Evolutionary conservation across 2,888 invertebrate genomes (phyloP).

Genomic region (Cremastinae sp.): DNA sequence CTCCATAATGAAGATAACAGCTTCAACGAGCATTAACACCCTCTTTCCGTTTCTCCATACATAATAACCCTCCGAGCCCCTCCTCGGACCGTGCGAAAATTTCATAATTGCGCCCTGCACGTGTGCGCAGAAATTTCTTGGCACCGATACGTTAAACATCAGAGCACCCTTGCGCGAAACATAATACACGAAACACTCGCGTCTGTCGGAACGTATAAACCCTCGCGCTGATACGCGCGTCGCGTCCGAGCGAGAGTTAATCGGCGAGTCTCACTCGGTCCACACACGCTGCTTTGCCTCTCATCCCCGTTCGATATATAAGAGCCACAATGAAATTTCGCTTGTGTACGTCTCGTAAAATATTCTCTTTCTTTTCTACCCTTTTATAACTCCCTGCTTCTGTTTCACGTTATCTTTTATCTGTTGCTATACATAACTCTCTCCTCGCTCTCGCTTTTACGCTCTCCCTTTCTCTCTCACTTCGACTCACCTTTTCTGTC

Average conservation of each 20-base stretch:
- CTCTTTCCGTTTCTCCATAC: slow-evolving; percentile 34
- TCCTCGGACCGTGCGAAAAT: slow-evolving; percentile 50
- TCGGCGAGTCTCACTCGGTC: slow-evolving; percentile 57
- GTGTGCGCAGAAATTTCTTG: slow-evolving; percentile 31
- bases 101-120: slow-evolving; percentile 47
- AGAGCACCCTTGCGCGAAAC: slow-evolving; percentile 7
- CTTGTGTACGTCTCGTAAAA: slow-evolving; percentile 21
- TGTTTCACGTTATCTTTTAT: not conserved
- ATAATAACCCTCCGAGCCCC: slow-evolving; percentile 22
- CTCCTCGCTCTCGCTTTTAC: too few relatives aligned
- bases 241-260: slow-evolving; percentile 46
- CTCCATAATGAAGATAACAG: slow-evolving; percentile 48
- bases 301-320: too few relatives aligned
- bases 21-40: slow-evolving; percentile 46
- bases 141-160: slow-evolving; percentile 18
- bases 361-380: not conserved
- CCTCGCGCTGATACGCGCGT: slow-evolving; percentile 1
- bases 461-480: too few relatives aligned
- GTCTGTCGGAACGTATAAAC: not conserved
- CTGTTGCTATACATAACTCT: not conserved
- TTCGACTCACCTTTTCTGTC: too few relatives aligned
- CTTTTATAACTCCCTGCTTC: not conserved
- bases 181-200: not conserved
- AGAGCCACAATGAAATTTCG: slow-evolving; percentile 53
- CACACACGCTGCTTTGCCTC: slow-evolving; percentile 18